Evolutionary conservation across 1,140 invertebrate genomes (phyloP).

Genomic region (Zophobas morio): DNA sequence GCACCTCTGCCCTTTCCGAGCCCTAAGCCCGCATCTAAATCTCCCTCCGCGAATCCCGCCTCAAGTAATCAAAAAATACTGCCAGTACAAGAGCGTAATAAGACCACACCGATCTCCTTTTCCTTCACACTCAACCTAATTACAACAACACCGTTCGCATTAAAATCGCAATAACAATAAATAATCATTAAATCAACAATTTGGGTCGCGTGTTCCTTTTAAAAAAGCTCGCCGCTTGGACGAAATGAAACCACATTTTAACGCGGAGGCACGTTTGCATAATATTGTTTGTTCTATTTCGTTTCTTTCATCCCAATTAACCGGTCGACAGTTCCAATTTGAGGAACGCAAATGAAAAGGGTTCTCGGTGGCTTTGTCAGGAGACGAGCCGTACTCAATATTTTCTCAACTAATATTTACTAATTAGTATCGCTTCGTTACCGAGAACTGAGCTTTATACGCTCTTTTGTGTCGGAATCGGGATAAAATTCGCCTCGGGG

Average conservation of each 20-base stretch:
- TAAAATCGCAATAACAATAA: neutral
- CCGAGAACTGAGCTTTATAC: neutral
- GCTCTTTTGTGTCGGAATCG: conserved; percentile 4
- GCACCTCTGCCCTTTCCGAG: too few species aligned
- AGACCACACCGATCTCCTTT: neutral
- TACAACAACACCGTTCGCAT: neutral
- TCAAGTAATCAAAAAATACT: too few species aligned
- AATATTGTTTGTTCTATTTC: conserved; percentile 14
- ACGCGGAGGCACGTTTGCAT: conserved; percentile 1
- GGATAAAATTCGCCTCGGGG: neutral
- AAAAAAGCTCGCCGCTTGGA: neutral
- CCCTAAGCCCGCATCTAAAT: too few species aligned
- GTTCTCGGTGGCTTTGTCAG: conserved; percentile 24
- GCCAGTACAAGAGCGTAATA: too few species aligned
- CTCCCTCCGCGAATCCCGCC: too few species aligned
- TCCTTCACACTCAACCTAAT: neutral
- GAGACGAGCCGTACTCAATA: conserved; percentile 4
- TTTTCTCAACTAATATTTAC: conserved; percentile 34
- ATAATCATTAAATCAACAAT: neutral
- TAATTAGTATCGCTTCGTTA: conserved; percentile 27
- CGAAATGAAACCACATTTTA: conserved; percentile 1
- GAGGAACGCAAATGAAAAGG: conserved; percentile 5
- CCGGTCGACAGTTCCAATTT: conserved; percentile 21
- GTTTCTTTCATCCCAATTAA: conserved; percentile 15
- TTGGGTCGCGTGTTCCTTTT: neutral